These are phyloP conservation scores for Drosophila novamexicana DNA, from an alignment of 1,140 invertebrate genomes.

Conservation along the genomic window DNA sequence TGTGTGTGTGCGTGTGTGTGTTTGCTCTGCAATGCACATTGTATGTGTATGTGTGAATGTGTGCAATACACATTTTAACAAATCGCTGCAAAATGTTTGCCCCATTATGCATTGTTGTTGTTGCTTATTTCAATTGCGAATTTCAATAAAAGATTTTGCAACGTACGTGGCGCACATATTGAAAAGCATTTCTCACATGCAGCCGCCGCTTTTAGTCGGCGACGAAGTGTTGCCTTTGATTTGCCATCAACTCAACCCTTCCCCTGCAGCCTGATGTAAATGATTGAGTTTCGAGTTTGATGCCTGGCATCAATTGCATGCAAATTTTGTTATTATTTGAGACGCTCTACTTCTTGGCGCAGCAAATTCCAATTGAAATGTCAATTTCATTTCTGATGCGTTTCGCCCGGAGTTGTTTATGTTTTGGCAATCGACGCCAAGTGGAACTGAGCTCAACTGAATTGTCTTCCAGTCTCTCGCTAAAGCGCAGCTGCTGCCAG, in stretches of 20 bases:
- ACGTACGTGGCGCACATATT: slow-evolving; percentile 70
- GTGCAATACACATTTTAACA: slow-evolving; percentile 56
- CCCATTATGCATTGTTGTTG: slow-evolving; percentile 54
- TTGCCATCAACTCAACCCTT: neutral
- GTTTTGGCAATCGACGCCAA: neutral
- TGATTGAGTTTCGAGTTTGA: slow-evolving; percentile 68
- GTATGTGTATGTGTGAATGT: slow-evolving; percentile 3
- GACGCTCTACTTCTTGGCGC: slow-evolving; percentile 29
- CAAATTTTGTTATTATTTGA: slow-evolving; percentile 72
- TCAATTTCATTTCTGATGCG: slow-evolving; percentile 53
- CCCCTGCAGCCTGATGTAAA: slow-evolving; percentile 41
- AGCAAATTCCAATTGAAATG: slow-evolving; percentile 65
- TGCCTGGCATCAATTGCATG: slow-evolving; percentile 72
- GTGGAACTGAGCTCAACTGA: neutral
- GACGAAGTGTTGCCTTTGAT: slow-evolving; percentile 31
- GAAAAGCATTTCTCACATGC: slow-evolving; percentile 75
- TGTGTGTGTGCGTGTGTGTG: slow-evolving; percentile 9
- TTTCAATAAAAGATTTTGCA: slow-evolving; percentile 60
- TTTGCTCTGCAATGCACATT: slow-evolving; percentile 7
- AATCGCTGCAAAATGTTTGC: slow-evolving; percentile 74
- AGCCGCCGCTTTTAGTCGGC: slow-evolving; percentile 38
- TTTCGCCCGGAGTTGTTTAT: neutral
- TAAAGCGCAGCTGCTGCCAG: neutral
- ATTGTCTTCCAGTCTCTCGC: slow-evolving; percentile 8
- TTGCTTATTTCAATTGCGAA: slow-evolving; percentile 54